Conservation (phyloP, 2,113 vertebrate genomes). For the Apeltes quadracus region DNA sequence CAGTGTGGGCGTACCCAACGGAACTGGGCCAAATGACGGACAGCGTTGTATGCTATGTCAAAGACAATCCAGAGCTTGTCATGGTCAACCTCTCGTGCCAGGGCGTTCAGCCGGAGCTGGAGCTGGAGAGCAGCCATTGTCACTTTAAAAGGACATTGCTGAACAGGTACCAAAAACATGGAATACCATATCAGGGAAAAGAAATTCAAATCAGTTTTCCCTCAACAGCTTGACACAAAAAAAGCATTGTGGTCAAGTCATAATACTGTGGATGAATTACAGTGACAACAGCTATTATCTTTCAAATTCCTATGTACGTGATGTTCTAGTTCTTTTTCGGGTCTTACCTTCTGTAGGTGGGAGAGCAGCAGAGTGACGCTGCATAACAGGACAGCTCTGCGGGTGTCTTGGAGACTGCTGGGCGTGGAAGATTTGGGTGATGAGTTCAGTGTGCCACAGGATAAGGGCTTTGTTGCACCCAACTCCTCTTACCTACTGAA, state of each 20-base stretch:
- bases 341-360: constrained; percentile 68
- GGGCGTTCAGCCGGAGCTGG: constrained; percentile 86
- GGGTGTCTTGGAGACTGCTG: constrained; percentile 84
- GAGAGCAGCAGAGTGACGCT: constrained; percentile 78
- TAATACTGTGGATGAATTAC: background rate
- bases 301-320: background rate
- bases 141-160: constrained; percentile 85
- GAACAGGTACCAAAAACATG: constrained; percentile 80
- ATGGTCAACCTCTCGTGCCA: constrained; percentile 85
- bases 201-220: background rate
- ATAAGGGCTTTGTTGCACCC: constrained; percentile 77
- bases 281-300: background rate
- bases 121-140: constrained; percentile 83
- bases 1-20: constrained; percentile 90
- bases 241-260: background rate
- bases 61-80: constrained; percentile 84
- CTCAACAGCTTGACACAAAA: background rate
- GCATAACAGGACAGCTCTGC: constrained; percentile 80
- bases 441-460: constrained; percentile 80
- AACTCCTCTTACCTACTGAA: constrained; percentile 72
- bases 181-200: background rate
- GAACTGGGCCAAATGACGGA: constrained; percentile 84
- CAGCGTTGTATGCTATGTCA: constrained; percentile 85
- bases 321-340: too few relatives aligned
- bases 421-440: constrained; percentile 86